These are phyloP conservation scores for Hoplias malabaricus DNA, from an alignment of 2,113 vertebrate species.

Conservation along the genomic window DNA sequence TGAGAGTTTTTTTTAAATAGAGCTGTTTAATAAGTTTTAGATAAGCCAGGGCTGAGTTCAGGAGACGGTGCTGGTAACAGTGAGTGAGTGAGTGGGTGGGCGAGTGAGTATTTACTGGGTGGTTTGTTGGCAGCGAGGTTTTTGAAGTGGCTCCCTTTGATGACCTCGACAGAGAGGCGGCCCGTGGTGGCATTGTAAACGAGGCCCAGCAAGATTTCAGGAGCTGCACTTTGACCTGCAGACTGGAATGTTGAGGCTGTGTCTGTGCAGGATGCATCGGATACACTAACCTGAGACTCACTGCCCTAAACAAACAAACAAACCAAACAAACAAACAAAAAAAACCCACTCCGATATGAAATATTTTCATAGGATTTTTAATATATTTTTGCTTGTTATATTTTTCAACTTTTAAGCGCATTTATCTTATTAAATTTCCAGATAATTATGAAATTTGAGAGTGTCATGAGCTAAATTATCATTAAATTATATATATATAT, in stretches of 20 bases:
- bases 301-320: constrained; percentile 80
- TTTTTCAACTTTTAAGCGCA: no score
- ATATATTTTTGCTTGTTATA: no score
- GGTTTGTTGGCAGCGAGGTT: constrained; percentile 96
- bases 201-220: constrained; percentile 94
- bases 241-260: constrained; percentile 94
- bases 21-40: not conserved
- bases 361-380: no score
- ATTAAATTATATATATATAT: no score
- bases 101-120: constrained; percentile 94
- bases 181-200: constrained; percentile 97
- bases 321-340: constrained; percentile 10
- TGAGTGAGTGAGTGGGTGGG: no score
- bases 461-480: no score
- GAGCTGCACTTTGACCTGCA: constrained; percentile 84
- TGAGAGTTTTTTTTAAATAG: not conserved
- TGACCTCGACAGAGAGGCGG: constrained; percentile 94
- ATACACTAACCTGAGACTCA: constrained; percentile 91
- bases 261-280: constrained; percentile 91
- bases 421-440: no score
- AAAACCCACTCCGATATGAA: no score
- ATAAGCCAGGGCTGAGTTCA: not conserved
- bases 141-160: constrained; percentile 99
- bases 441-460: no score
- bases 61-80: no score